phyloP scores from a whole-genome alignment of 1,140 invertebrate species.

The Pteromalus puparum region DNA sequence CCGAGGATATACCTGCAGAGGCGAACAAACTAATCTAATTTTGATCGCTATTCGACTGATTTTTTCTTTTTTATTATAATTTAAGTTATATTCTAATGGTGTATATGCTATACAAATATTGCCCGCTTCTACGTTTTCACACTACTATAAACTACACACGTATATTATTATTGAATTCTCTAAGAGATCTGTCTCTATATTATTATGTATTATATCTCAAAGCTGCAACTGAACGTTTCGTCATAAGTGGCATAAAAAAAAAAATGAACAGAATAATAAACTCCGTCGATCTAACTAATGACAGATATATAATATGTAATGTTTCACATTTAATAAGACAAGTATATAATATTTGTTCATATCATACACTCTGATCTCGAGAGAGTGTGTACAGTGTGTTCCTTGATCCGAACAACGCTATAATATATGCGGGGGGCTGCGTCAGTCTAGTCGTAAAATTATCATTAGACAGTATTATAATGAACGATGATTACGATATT shows the following conservation, averaged over 20 bases:
- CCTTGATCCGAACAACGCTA: conserved; percentile 43
- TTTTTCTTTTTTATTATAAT: neutral
- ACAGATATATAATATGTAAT: conserved; percentile 35
- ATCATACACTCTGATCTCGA: conserved; percentile 54
- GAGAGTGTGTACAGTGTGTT: conserved; percentile 46
- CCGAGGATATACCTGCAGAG: no score
- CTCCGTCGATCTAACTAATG: conserved; percentile 48
- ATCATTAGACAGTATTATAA: conserved; percentile 38
- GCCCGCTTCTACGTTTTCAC: neutral
- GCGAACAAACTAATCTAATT: neutral
- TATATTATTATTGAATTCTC: conserved; percentile 23
- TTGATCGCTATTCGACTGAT: neutral
- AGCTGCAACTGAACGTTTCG: conserved; percentile 24
- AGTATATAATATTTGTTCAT: conserved; percentile 49
- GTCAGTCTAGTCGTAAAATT: conserved; percentile 46
- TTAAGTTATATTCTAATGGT: no score
- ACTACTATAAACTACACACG: conserved; percentile 35
- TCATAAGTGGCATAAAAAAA: conserved; percentile 7
- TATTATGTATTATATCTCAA: conserved; percentile 20
- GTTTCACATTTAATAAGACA: conserved; percentile 47
- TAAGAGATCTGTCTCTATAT: conserved; percentile 36
- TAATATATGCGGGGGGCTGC: conserved; percentile 33
- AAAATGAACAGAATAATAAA: conserved; percentile 23
- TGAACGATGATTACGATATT: conserved; percentile 19
- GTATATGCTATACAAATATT: neutral